Base-by-base conservation (phyloP, 2,113 vertebrate genomes). In the Hippocampus abdominalis region DNA sequence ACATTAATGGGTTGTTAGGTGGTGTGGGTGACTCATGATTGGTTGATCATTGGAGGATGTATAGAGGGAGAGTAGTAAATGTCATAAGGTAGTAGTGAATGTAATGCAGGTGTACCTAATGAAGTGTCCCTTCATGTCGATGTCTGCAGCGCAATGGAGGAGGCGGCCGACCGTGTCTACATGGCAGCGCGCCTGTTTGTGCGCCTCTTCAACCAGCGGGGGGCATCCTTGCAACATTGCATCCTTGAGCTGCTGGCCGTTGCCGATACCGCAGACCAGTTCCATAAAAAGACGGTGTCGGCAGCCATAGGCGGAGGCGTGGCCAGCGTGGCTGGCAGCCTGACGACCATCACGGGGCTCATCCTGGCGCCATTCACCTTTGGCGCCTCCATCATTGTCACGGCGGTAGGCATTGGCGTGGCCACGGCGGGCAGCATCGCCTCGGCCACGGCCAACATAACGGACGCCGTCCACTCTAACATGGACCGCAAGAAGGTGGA, bases 341-440 rank as follows among this genome's bases (percentile, higher is more conserved):
- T 92, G 32, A 80, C 89, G 13, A 92, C 91, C 1, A 91, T 94
- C 79, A 92, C 90, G 0, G 93, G 93, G 2, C 86, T 94, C 68
- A 83, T 91, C 12, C 81, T 93, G 67, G 91, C 92, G 0, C 93
- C 92, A 7, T 84, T 94, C 74, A 93, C 92, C 0, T 88, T 91
- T 2, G 92, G 92, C 0, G 86, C 89, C 23, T 93, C 92, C 0
- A 73, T 92, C 32, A 90, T 91, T 0, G 89, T 94, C 29, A 91
- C 90, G 0, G 91, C 87, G 2, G 91, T 92, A 27, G 92, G 93
- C 21, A 89, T 92, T 39, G 62, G 90, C 2, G 90, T 94, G 72
- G 92, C 91, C n/a, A 89, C 90, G 1, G 91, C 91, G 0, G 93
- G 93, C 23, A 90, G 90, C 79, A 87, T 93, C 73, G 84, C 93